phyloP scores from a whole-genome alignment of 2,888 invertebrate species.

The Ormyrus nitidulus region DNA sequence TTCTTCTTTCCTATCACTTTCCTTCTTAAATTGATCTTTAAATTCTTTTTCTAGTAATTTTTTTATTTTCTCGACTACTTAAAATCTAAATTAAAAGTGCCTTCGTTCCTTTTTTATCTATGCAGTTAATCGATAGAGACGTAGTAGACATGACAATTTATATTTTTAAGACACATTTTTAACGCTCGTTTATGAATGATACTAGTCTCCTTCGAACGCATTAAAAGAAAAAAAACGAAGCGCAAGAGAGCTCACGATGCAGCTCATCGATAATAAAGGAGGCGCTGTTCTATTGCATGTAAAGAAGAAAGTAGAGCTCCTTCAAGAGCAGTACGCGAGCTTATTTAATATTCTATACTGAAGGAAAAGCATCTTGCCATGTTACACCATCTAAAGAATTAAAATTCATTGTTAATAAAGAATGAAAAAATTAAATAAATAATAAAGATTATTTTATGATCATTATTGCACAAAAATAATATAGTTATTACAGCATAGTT shows the following conservation, averaged over 20 bases:
- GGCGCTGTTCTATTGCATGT: constrained; percentile 1
- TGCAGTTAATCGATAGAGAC: not conserved
- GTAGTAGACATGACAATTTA: not conserved
- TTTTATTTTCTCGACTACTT: constrained; percentile 27
- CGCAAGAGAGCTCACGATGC: not conserved
- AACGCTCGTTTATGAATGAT: not conserved
- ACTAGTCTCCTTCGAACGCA: constrained; percentile 10
- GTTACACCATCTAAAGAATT: not conserved
- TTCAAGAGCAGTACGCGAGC: not conserved
- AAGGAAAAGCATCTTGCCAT: constrained; percentile 24
- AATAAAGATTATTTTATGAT: too few species aligned
- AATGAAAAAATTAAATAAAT: too few species aligned
- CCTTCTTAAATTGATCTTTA: not conserved
- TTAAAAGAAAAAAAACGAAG: not conserved
- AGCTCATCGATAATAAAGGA: constrained; percentile 15
- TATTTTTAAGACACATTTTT: constrained; percentile 26
- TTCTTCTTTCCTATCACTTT: not conserved
- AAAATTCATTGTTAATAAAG: too few species aligned
- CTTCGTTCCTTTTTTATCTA: not conserved
- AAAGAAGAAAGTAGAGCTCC: not conserved
- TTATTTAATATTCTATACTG: constrained; percentile 20
- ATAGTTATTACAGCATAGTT: not conserved
- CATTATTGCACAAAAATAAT: too few species aligned
- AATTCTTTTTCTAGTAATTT: not conserved
- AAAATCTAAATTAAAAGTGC: constrained; percentile 34